Conservation (phyloP, 2,797 vertebrate genomes). For the Falco columbarius region DNA sequence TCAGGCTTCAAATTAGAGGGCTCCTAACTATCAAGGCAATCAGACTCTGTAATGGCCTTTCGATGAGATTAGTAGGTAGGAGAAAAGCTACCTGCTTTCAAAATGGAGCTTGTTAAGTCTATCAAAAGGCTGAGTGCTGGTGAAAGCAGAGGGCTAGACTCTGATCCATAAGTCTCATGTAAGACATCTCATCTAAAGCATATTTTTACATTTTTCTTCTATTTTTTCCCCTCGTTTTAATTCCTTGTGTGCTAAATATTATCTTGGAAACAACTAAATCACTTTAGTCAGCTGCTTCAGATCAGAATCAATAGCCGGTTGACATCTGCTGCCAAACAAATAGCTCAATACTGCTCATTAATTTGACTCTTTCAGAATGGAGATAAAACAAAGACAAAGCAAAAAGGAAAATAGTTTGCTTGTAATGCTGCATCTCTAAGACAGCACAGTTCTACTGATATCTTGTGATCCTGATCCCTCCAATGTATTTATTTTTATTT, state of each 20-base stretch:
- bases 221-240: background rate
- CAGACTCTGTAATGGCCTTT: background rate
- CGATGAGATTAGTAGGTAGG: background rate
- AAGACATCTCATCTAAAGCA: background rate
- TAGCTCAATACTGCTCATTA: constrained; percentile 44
- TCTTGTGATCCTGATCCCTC: background rate
- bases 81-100: background rate
- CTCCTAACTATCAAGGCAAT: background rate
- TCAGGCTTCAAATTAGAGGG: background rate
- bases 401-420: constrained; percentile 30
- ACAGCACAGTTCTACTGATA: background rate
- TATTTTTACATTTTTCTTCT: background rate
- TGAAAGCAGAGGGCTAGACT: background rate
- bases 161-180: background rate
- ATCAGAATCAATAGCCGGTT: constrained; percentile 52
- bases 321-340: constrained; percentile 62
- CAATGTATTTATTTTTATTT: background rate
- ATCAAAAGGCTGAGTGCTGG: background rate
- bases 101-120: background rate
- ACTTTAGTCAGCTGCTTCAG: constrained; percentile 44
- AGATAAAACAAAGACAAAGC: constrained; percentile 41
- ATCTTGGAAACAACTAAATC: constrained; percentile 23
- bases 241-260: constrained; percentile 6
- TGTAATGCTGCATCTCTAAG: background rate
- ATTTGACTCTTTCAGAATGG: constrained; percentile 28